These are phyloP conservation scores for Idaea straminata DNA, from an alignment of 2,888 invertebrate species.

Conservation along the genomic window DNA sequence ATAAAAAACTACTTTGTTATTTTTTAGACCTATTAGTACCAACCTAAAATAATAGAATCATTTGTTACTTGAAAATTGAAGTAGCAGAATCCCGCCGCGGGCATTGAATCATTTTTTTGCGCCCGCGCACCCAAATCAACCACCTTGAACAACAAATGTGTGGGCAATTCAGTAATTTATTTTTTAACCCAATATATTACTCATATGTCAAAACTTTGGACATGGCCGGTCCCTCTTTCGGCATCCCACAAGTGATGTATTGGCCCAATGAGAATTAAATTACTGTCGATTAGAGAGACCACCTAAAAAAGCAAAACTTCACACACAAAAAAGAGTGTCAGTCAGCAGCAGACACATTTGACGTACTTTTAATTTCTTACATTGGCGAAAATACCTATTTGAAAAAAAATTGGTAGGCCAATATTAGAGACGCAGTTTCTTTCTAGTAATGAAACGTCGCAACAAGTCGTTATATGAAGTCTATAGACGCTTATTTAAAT, in stretches of 20 bases:
- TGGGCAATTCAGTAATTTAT: conserved; percentile 77
- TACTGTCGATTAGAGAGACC: not conserved
- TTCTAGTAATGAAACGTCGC: no score
- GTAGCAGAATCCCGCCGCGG: conserved; percentile 57
- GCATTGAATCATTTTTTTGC: conserved; percentile 67
- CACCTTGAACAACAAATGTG: conserved; percentile 76
- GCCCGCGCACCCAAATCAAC: conserved; percentile 73
- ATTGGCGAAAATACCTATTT: no score
- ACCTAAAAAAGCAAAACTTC: not conserved
- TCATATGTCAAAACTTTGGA: conserved; percentile 77
- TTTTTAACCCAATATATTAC: conserved; percentile 79
- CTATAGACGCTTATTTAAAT: no score
- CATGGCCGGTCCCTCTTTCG: conserved; percentile 46
- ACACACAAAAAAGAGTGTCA: not conserved
- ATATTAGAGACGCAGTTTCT: no score
- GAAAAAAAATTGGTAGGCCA: no score
- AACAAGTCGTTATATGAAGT: no score
- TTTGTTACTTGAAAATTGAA: conserved; percentile 40
- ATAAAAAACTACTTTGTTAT: no score
- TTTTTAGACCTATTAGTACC: not conserved
- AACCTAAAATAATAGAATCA: conserved; percentile 7
- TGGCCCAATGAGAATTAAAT: conserved; percentile 41
- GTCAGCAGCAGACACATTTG: not conserved
- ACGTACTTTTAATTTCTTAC: no score
- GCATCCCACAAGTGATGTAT: conserved; percentile 70